Base-by-base conservation (phyloP, 2,113 vertebrate genomes). In the Tenebrosternarchus preto region DNA sequence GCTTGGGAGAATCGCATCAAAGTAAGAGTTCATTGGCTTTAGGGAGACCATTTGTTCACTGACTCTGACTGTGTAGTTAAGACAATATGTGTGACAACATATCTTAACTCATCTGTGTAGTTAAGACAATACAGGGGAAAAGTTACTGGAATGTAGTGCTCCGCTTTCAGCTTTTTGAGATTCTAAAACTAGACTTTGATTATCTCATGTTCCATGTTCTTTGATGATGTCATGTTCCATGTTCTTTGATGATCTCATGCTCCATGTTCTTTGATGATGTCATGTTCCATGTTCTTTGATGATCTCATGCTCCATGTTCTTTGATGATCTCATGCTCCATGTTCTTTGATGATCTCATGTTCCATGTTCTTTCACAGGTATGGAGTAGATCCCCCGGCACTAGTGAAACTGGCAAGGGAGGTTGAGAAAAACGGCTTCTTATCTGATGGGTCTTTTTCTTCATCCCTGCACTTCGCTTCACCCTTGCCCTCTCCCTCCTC, bases 321-420 rank as follows among this genome's bases (percentile, higher is more conserved):
- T 69, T 80, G n/a, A n/a, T 36, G n/a, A 22, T 60, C 9, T 36
- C 29, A 36, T 61, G 59, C 24, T 7, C 31, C 25, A 22, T 6
- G 22, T 53, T 59, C 19, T 29, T 55, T 71, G 22, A 36, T 36
- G n/a, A 22, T 60, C 9, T 36, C 29, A 36, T 61, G 59, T 31
- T 7, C 31, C 25, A 22, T 6, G 22, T 53, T 59, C 59, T 80
- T 69, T 80, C 33, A 90, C 84, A 99, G 97, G 90, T 96, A 95
- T 80, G 96, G 95, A 3, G 92, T 99, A 63, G 97, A 99, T 76
- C 96, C 98, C 80, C 96, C 96, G 24, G 95, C 94, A 43, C 90
- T 99, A 87, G 97, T 99, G 88, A 97, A 97, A 88, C 24, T 99
- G 90, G 98, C 98, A 90, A 95, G 95, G 85, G 96, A 98, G 87